Evolutionary conservation across 2,113 vertebrate species (phyloP).

Genomic region (Holacanthus passer): DNA sequence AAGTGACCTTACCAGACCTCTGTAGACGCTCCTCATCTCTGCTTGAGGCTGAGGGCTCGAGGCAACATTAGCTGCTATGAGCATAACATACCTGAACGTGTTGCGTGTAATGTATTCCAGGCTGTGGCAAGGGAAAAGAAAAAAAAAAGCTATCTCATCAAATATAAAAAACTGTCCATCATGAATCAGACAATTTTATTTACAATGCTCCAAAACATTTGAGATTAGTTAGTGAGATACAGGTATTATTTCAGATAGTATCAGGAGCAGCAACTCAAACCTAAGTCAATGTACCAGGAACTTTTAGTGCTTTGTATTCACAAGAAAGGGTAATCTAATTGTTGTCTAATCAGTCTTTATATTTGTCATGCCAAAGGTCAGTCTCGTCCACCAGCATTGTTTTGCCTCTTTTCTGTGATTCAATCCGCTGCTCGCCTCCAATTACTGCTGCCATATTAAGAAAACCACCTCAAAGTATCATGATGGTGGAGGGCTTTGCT

Average conservation of each 20-base stretch:
- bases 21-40: neutral
- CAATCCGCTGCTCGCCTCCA: neutral
- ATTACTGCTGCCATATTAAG: neutral
- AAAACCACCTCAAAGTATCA: neutral
- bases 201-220: neutral
- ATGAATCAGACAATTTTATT: too few relatives aligned
- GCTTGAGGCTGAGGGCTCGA: neutral
- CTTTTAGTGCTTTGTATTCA: neutral
- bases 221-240: too few relatives aligned
- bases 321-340: constrained; percentile 1
- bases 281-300: neutral
- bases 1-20: neutral
- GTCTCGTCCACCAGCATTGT: constrained; percentile 2
- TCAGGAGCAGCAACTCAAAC: neutral
- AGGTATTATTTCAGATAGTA: neutral
- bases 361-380: constrained; percentile 13
- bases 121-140: neutral
- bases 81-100: neutral
- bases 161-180: neutral
- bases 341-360: neutral
- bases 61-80: neutral
- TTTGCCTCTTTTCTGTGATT: constrained; percentile 17
- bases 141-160: too few relatives aligned
- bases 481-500: neutral
- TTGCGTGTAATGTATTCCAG: neutral